These are phyloP conservation scores for Battus philenor DNA, from an alignment of 1,140 invertebrate species.

Conservation along the genomic window DNA sequence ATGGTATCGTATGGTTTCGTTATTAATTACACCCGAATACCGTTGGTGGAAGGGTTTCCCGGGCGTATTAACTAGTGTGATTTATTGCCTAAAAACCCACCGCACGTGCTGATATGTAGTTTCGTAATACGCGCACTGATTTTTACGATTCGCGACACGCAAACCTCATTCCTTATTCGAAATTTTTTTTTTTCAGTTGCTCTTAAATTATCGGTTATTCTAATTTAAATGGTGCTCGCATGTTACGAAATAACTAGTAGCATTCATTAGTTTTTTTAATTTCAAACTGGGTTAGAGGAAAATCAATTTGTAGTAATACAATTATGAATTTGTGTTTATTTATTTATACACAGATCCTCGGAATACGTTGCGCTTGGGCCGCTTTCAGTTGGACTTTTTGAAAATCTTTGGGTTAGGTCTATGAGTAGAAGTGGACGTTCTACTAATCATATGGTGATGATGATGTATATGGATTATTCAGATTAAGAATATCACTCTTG, in stretches of 20 bases:
- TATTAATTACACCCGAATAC: constrained; percentile 44
- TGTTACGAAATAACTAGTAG: not conserved
- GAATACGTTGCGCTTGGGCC: too few relatives aligned
- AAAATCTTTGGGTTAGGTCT: too few relatives aligned
- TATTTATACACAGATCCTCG: too few relatives aligned
- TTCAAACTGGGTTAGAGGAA: too few relatives aligned
- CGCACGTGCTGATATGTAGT: constrained; percentile 40
- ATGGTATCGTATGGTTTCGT: constrained; percentile 35
- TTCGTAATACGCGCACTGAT: constrained; percentile 32
- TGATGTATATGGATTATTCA: too few relatives aligned
- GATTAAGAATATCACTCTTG: too few relatives aligned
- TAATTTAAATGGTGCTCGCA: constrained; percentile 15
- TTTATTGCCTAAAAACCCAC: constrained; percentile 29
- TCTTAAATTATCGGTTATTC: constrained; percentile 15
- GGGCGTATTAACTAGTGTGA: constrained; percentile 35
- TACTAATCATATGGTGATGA: too few relatives aligned
- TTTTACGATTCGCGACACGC: constrained; percentile 38
- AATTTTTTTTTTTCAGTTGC: constrained; percentile 14
- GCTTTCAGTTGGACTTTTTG: too few relatives aligned
- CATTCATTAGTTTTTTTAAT: not conserved
- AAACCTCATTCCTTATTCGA: constrained; percentile 15
- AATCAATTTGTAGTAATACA: too few relatives aligned
- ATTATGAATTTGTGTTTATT: constrained; percentile 2
- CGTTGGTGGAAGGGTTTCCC: constrained; percentile 34
- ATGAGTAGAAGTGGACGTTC: too few relatives aligned